Evolutionary conservation across 2,888 invertebrate genomes (phyloP), one percentile per base, ranked within the genome.

Genomic region (Ophraella communa): DNA sequence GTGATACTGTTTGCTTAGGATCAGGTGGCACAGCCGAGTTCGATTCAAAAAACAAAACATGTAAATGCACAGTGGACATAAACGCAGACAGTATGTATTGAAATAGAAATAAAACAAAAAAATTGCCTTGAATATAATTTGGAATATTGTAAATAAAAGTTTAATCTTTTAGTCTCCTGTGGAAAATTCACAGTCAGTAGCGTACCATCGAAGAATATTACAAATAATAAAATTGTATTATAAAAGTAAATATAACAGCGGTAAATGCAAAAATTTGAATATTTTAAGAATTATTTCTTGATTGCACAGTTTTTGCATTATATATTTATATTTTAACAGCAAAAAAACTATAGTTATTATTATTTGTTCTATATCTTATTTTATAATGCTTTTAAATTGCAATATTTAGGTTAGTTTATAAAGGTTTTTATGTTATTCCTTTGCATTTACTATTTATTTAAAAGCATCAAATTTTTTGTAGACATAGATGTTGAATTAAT

Each of bases 1-100:
- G 73, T 57, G 63, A 69, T 51, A 61, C 45, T 57, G 67, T 71
- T 70, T 73, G 73, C 62, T 35, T 44, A 52, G 71, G 65, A 64
- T 67, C 69, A 57, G 69, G 64, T 65, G 69, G 68, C 64, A 61
- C 58, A 59, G 65, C 67, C 23, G 59, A 66, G 39, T 67, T 67
- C 56, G 39, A 64, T 59, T 30, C 44, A 14, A 49, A 70, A 55
- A 65, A 63, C 53, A 62, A 66, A 65, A 64, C 69, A 62, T 71
- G 71, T 53, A 66, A 63, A 64, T 71, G 71, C 55, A 58, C 45
- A 5, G 27, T 66, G 55, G 61, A 65, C 49, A 53, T 62, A 61
- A 60, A 66, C 55, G 52, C 62, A 27, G 67, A 68, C 61, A 68
- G 71, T 71, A 63, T 47, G 65, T 66, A 57, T 39, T 56, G 44